These are phyloP conservation scores for Nerophis ophidion DNA, from an alignment of 2,113 vertebrate genomes.

Conservation along the genomic window DNA sequence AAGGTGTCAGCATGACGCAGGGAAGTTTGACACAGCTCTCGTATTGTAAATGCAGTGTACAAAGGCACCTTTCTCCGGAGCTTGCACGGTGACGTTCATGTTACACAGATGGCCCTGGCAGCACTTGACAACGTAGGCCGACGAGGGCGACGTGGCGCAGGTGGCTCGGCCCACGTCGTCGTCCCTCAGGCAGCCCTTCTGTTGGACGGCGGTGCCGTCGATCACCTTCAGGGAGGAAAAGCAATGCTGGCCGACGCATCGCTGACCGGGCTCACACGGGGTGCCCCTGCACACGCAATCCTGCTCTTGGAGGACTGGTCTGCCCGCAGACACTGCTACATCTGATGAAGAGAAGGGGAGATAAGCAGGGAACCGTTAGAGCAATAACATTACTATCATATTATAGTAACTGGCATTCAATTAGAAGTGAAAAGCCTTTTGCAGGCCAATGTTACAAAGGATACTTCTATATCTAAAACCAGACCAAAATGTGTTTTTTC, in stretches of 20 bases:
- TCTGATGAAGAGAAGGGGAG: slow-evolving; percentile 67
- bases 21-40: background rate
- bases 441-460: background rate
- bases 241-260: slow-evolving; percentile 88
- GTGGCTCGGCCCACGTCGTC: slow-evolving; percentile 87
- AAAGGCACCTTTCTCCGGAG: slow-evolving; percentile 79
- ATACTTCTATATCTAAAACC: background rate
- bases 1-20: slow-evolving; percentile 2
- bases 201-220: slow-evolving; percentile 78
- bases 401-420: slow-evolving; percentile 58
- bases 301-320: slow-evolving; percentile 74
- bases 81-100: slow-evolving; percentile 85
- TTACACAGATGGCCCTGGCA: slow-evolving; percentile 96
- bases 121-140: slow-evolving; percentile 85
- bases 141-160: slow-evolving; percentile 83
- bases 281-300: slow-evolving; percentile 87
- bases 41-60: slow-evolving; percentile 31
- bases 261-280: slow-evolving; percentile 75
- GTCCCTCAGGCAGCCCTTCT: slow-evolving; percentile 93
- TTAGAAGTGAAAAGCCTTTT: slow-evolving; percentile 27
- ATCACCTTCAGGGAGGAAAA: slow-evolving; percentile 86
- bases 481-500: background rate
- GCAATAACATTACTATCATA: slow-evolving; percentile 41
- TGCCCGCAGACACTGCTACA: slow-evolving; percentile 67
- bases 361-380: slow-evolving; percentile 42